phyloP scores from a whole-genome alignment of 1,140 invertebrate genomes.

The Tetramorium simillimum region DNA sequence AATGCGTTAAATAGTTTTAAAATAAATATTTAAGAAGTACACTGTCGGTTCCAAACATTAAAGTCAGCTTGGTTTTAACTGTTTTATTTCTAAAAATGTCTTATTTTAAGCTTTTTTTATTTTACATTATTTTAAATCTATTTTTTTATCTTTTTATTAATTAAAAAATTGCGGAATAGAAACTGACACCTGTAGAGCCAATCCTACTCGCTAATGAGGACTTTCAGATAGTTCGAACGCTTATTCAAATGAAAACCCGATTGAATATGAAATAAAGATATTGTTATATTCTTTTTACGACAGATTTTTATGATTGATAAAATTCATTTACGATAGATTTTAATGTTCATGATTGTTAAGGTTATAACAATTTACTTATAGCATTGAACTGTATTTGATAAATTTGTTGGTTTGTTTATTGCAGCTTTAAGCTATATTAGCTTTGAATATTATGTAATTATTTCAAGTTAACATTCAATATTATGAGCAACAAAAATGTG shows the following conservation, averaged over 20 bases:
- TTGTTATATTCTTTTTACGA: background rate
- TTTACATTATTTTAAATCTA: background rate
- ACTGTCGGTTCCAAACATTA: background rate
- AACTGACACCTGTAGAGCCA: background rate
- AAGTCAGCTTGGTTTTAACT: background rate
- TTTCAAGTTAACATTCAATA: background rate
- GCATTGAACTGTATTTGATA: background rate
- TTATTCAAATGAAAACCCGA: background rate
- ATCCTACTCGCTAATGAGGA: conserved; percentile 1
- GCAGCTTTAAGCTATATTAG: background rate
- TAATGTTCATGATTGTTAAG: background rate
- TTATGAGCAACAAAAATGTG: background rate
- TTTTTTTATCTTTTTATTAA: background rate
- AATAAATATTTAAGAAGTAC: background rate
- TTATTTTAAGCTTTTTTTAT: background rate
- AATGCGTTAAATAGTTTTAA: background rate
- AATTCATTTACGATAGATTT: background rate
- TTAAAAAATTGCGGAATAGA: background rate
- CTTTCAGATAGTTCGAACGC: background rate
- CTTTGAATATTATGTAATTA: background rate
- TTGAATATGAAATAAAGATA: conserved; percentile 1
- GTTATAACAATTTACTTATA: background rate
- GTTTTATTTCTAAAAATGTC: background rate
- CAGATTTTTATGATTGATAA: background rate
- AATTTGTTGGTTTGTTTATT: background rate